Evolutionary conservation across 2,888 invertebrate species (phyloP).

Genomic region (Pycnomerus fuliginosus): DNA sequence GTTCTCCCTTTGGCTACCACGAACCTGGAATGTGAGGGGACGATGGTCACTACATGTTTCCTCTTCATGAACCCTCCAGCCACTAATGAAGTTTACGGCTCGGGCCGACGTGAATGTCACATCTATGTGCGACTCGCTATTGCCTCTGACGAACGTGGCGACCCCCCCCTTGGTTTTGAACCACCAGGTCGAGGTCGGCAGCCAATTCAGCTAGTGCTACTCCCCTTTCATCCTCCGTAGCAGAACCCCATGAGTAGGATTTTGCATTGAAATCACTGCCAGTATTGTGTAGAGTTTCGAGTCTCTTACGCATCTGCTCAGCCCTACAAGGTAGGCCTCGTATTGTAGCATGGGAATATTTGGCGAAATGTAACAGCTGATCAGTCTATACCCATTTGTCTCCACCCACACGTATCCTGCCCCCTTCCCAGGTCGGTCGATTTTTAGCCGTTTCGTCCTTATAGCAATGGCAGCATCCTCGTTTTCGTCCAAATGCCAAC

Average conservation of each 20-base stretch:
- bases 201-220: not conserved
- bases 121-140: not conserved
- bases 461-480: too few species aligned
- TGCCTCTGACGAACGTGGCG: not conserved
- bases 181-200: not conserved
- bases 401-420: not conserved
- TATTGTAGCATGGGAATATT: not conserved
- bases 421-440: too few species aligned
- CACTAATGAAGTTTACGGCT: not conserved
- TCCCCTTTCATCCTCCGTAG: not conserved
- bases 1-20: too few species aligned
- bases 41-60: not conserved
- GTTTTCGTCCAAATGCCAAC: too few species aligned
- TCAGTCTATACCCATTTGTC: not conserved
- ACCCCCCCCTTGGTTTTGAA: not conserved
- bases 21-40: not conserved
- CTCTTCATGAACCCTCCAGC: not conserved
- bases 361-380: not conserved
- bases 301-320: not conserved
- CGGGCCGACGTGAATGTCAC: not conserved
- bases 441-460: too few species aligned
- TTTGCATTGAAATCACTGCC: not conserved
- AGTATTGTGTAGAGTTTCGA: not conserved
- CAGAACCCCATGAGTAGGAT: not conserved
- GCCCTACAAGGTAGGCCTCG: not conserved